Percentiles rank a stretch among this genome's conserved stretches.
Conservation (phyloP, 2,888 invertebrate genomes). For the Lamellibrachia columna region DNA sequence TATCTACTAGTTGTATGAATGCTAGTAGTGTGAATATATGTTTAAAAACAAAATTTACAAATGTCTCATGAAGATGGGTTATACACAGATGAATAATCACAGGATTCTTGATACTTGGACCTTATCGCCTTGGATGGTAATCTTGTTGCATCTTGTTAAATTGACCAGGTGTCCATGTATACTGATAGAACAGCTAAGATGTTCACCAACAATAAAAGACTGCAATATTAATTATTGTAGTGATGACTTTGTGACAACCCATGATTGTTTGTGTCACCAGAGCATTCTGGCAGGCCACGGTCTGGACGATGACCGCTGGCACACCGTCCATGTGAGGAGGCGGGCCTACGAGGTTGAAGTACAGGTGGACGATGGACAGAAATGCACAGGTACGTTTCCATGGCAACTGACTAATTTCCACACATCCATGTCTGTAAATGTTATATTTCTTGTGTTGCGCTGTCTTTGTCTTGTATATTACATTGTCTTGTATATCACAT, state of each 20-base stretch:
- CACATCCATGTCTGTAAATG: background rate
- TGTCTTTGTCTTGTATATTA: background rate
- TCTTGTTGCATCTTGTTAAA: too few species aligned
- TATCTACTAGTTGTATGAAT: too few species aligned
- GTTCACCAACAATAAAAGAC: background rate
- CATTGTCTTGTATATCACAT: background rate
- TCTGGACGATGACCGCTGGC: slow-evolving; percentile 91
- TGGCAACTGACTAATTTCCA: background rate
- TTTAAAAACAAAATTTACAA: too few species aligned
- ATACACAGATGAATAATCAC: too few species aligned
- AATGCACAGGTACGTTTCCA: background rate
- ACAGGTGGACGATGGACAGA: slow-evolving; percentile 18
- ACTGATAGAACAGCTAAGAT: background rate
- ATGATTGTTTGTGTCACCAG: slow-evolving; percentile 67
- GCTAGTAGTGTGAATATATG: too few species aligned
- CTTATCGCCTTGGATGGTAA: too few species aligned
- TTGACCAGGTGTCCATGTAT: too few species aligned
- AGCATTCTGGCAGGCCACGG: slow-evolving; percentile 83
- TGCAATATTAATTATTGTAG: background rate
- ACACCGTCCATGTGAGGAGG: slow-evolving; percentile 87
- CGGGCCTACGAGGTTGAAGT: slow-evolving; percentile 21
- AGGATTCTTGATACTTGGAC: too few species aligned
- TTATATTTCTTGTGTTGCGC: background rate
- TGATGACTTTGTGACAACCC: background rate
- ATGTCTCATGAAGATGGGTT: too few species aligned